Conservation (phyloP, 1,140 invertebrate genomes). For the Pseudomyrmex gracilis region DNA sequence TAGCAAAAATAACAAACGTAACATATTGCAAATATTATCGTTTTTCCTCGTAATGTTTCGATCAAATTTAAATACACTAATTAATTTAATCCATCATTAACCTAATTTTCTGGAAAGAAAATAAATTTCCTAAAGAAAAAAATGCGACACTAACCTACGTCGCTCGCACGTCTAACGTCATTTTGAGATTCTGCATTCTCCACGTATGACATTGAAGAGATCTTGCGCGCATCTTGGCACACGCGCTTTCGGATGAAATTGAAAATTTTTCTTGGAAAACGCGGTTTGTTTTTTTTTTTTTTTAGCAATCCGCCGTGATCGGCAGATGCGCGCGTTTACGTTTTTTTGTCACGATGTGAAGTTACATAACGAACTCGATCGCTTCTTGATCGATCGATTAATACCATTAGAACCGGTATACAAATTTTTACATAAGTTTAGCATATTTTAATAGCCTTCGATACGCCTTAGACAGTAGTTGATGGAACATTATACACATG, state of each 20-base stretch:
- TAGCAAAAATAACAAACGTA: neutral
- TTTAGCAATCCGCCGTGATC: neutral
- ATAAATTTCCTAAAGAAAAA: neutral
- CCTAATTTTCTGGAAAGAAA: neutral
- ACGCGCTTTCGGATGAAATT: constrained; percentile 36
- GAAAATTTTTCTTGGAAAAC: constrained; percentile 29
- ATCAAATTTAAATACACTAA: neutral
- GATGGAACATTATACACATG: too few relatives aligned
- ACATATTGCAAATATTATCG: neutral
- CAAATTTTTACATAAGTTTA: neutral
- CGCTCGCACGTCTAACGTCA: constrained; percentile 51
- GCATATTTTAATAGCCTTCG: neutral
- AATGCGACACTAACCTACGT: constrained; percentile 54
- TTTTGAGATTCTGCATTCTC: constrained; percentile 53
- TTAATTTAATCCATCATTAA: constrained; percentile 18
- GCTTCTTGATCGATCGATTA: constrained; percentile 9
- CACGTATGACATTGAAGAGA: constrained; percentile 71
- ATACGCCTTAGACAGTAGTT: too few relatives aligned
- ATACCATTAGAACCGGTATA: neutral
- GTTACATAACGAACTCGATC: neutral
- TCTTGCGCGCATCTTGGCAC: constrained; percentile 51
- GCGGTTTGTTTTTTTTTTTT: too few relatives aligned
- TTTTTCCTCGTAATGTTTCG: neutral
- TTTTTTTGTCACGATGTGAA: neutral
- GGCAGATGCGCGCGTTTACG: constrained; percentile 1